Base-by-base conservation (phyloP, 2,888 invertebrate species). In the Falcaria lacertinaria region DNA sequence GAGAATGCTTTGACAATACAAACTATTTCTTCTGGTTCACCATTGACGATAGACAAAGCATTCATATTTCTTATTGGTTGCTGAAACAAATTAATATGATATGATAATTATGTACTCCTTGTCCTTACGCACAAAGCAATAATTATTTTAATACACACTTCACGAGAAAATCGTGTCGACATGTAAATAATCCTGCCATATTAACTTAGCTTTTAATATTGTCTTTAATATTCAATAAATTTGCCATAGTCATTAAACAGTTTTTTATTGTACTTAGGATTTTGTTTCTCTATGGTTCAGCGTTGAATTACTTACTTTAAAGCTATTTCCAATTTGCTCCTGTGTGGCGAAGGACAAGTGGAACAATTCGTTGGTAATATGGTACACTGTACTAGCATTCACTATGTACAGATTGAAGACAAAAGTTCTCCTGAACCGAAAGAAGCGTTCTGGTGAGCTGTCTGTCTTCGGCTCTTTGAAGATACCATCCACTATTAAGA, bases 261-360 rank as follows among this genome's bases (percentile, higher is more conserved):
- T n/a, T n/a, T n/a, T n/a, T n/a, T n/a, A n/a, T n/a, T n/a, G n/a
- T n/a, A n/a, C n/a, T n/a, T n/a, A n/a, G n/a, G n/a, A n/a, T n/a
- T n/a, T n/a, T n/a, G n/a, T n/a, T n/a, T n/a, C n/a, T n/a, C n/a
- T n/a, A n/a, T n/a, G n/a, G n/a, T n/a, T n/a, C n/a, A n/a, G n/a
- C n/a, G n/a, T n/a, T n/a, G n/a, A n/a, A n/a, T n/a, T n/a, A 44
- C 8, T 52, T 69, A 86, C 87, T 75, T 74, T 71, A 51, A 86
- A 86, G 48, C 77, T 66, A 19, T 60, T 64, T 1, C 51, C 45
- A 11, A 64, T 60, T 39, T 74, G 71, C 11, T 77, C 71, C 1
- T 42, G 32, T 11, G 64, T 64, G 0, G 83, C 77, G 3, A 58
- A 41, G 0, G 66, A 57, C 1, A 83, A 40, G 8, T 50, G 60